Base-by-base conservation (phyloP, 2,797 vertebrate genomes). In the Hippocampus kuda region DNA sequence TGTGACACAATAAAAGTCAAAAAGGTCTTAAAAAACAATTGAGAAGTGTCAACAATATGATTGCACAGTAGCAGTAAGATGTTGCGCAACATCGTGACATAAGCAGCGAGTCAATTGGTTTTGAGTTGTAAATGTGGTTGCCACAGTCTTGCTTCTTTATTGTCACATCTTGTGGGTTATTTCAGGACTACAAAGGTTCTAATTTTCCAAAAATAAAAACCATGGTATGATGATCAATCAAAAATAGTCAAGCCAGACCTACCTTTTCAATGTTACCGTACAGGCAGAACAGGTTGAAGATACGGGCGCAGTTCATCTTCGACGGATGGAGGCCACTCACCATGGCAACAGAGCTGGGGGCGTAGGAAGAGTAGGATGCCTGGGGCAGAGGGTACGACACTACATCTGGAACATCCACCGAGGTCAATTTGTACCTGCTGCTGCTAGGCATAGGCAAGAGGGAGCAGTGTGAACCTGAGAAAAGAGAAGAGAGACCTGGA, bases 181-280 rank as follows among this genome's bases (percentile, higher is more conserved):
- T 38, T 38, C 34, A 38, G 34, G 34, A 8, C 34, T 38, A 38
- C 11, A 44, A 44, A 44, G 42, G 42, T 44, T 13, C 11, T 44
- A 44, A 44, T 44, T 44, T 44, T 44, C 42, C 11, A 2, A 10
- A 44, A 44, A 44, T 44, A 13, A 44, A 44, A n/a, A n/a, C n/a
- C n/a, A n/a, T n/a, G n/a, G n/a, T n/a, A 44, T 44, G 1, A 44
- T 10, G 2, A 11, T 44, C 2, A 44, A n/a, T n/a, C n/a, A 13
- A 44, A 13, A 44, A 44, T 44, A 44, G 42, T 3, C 11, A 10
- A 44, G 30, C 1, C 26, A 69, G 20, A 51, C 84, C 2, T 46
- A 98, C 96, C 94, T 99, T 98, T 89, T 98, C 95, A 71, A 99
- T 94, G 89, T 99, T 99, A 77, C 96, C 96, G 71, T 99, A 99